Base-by-base conservation (phyloP, 2,113 vertebrate genomes). In the Onychorhynchus coronatus region DNA sequence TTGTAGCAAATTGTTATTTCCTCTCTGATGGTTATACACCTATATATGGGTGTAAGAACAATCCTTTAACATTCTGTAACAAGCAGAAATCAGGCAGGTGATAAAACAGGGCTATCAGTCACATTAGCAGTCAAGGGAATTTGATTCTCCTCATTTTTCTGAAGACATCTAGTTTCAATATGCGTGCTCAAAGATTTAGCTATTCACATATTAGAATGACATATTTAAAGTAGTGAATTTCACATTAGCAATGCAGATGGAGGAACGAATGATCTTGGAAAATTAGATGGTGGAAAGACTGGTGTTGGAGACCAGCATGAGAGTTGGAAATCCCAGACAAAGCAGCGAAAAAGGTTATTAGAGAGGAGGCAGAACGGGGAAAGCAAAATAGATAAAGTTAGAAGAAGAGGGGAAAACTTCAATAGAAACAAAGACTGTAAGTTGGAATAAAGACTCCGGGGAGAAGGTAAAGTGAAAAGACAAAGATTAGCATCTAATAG, bases 161-260 rank as follows among this genome's bases (percentile, higher is more conserved):
- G 62, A n/a, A 96, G 88, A 71, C 23, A 81, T 52, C 46, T 11
- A 76, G 47, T 62, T 83, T 85, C 59, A 30, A 62, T 78, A 50
- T 66, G 44, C 42, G 35, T 25, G 58, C 55, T 90, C 66, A 82
- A 80, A 91, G 61, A 65, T 72, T 91, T 33, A 79, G 70, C 73
- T 78, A 66, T 85, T 94, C 90, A 83, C 0, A 0, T 79, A 62
- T 88, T 91, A 91, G 78, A 93, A 88, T 88, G 70, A 91, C 89
- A 70, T 81, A 71, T 91, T 85, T 72, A 72, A 94, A 89, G 53
- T 25, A 89, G 67, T 53, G 88, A 83, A 77, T 83, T 94, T 80
- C 42, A 42, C 59, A 93, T 95, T 96, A 95, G 85, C 90, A 96
- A 93, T 93, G 89, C 89, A 94, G 89, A 93, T 89, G 53, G 55